Evolutionary conservation across 1,140 invertebrate species (phyloP).

Genomic region (Drosophila yakuba): DNA sequence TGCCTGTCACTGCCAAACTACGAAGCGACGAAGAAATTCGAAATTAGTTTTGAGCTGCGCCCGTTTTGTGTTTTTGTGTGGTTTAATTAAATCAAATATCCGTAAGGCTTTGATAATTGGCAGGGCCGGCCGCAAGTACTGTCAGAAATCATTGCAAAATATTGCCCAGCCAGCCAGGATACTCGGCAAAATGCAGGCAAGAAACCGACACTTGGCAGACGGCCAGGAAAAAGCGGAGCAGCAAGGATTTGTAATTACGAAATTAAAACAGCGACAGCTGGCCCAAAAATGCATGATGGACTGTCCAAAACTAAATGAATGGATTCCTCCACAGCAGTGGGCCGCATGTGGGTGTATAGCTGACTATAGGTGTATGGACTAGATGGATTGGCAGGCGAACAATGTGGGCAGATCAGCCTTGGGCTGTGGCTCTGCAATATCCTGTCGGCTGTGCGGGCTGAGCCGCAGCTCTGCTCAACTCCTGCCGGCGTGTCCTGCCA

Average conservation of each 20-base stretch:
- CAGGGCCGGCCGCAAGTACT: constrained; percentile 46
- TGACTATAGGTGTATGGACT: neutral
- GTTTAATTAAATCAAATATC: constrained; percentile 69
- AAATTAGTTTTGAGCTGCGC: constrained; percentile 48
- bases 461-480: constrained; percentile 45
- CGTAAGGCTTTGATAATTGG: constrained; percentile 60
- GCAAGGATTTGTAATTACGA: constrained; percentile 75
- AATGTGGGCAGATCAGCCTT: constrained; percentile 29
- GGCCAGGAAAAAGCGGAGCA: constrained; percentile 39
- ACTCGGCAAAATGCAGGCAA: constrained; percentile 19
- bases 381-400: constrained; percentile 48
- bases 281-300: constrained; percentile 70
- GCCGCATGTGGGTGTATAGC: neutral
- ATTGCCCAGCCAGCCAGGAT: constrained; percentile 50
- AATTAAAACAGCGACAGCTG: constrained; percentile 75
- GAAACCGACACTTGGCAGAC: constrained; percentile 44
- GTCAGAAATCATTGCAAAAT: constrained; percentile 76
- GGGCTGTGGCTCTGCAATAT: constrained; percentile 37
- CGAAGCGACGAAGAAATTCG: constrained; percentile 28
- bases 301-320: constrained; percentile 77
- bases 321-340: constrained; percentile 14
- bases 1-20: constrained; percentile 44
- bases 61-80: constrained; percentile 15
- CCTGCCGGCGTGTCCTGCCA: constrained; percentile 46
- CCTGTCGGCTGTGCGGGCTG: constrained; percentile 35